Evolutionary conservation across 2,888 invertebrate genomes (phyloP).

Genomic region (Harmothoe impar): DNA sequence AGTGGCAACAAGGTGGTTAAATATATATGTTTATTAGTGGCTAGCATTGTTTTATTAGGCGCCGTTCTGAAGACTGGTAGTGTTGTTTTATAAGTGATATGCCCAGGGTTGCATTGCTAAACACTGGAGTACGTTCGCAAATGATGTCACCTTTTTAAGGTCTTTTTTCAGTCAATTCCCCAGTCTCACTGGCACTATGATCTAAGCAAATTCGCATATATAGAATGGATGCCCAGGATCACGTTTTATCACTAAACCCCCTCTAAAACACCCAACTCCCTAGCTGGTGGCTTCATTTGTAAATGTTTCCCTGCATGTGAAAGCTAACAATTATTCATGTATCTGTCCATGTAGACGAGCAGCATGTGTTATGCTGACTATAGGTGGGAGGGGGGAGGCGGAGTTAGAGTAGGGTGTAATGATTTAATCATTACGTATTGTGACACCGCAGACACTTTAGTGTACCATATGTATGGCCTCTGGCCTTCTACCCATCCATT

Average conservation of each 20-base stretch:
- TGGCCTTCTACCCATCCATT: background rate
- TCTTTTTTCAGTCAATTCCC: too few species aligned
- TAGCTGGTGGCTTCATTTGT: too few species aligned
- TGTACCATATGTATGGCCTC: too few species aligned
- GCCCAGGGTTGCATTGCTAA: too few species aligned
- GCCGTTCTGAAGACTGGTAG: background rate
- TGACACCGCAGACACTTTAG: conserved; percentile 6
- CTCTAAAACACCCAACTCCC: background rate
- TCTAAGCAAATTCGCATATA: too few species aligned
- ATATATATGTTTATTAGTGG: background rate
- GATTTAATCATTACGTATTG: conserved; percentile 26
- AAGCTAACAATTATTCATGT: background rate
- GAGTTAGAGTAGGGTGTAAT: background rate
- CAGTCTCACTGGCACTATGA: too few species aligned
- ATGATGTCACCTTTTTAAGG: too few species aligned
- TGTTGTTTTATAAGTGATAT: background rate
- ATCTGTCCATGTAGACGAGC: too few species aligned
- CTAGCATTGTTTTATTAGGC: background rate
- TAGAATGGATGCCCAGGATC: too few species aligned
- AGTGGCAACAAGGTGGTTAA: background rate
- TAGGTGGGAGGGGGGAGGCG: background rate
- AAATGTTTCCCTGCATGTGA: background rate
- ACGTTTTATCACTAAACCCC: background rate
- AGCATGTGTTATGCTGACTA: background rate
- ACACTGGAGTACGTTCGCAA: too few species aligned